phyloP scores from a whole-genome alignment of 1,140 invertebrate species.

The Drosophila santomea region DNA sequence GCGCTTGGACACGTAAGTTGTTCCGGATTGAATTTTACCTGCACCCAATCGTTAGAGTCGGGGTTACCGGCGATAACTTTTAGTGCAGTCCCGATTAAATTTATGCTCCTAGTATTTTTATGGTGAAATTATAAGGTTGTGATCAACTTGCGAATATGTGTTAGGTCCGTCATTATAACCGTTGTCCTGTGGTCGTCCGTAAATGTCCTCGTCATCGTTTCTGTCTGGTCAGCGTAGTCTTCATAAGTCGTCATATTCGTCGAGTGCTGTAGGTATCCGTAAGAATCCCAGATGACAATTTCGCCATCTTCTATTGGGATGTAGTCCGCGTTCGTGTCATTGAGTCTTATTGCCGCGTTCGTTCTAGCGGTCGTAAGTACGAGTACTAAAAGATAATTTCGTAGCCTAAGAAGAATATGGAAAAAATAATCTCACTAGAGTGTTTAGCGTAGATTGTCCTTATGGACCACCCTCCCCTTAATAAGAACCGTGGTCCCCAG shows the following conservation, averaged over 20 bases:
- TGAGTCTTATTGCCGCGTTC: neutral
- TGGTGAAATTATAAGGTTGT: neutral
- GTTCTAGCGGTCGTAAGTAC: neutral
- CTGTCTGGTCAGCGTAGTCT: slow-evolving; percentile 3
- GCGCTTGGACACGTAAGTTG: no score
- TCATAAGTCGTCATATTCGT: slow-evolving; percentile 5
- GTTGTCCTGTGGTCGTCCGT: neutral
- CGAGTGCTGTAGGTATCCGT: neutral
- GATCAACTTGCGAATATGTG: slow-evolving; percentile 3
- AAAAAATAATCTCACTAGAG: no score
- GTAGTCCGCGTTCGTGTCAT: slow-evolving; percentile 5
- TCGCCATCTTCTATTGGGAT: neutral
- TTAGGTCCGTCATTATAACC: neutral
- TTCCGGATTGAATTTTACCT: slow-evolving; percentile 5
- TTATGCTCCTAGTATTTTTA: slow-evolving; percentile 13
- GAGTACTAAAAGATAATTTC: neutral
- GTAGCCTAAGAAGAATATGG: neutral
- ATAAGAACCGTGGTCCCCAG: no score
- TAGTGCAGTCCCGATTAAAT: neutral
- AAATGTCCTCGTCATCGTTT: neutral
- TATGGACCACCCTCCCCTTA: no score
- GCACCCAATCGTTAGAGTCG: no score
- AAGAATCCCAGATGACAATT: neutral
- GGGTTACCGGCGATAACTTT: no score
- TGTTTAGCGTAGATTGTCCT: no score